These are phyloP conservation scores for Rostratula benghalensis DNA, from an alignment of 2,113 vertebrate species.

Conservation along the genomic window DNA sequence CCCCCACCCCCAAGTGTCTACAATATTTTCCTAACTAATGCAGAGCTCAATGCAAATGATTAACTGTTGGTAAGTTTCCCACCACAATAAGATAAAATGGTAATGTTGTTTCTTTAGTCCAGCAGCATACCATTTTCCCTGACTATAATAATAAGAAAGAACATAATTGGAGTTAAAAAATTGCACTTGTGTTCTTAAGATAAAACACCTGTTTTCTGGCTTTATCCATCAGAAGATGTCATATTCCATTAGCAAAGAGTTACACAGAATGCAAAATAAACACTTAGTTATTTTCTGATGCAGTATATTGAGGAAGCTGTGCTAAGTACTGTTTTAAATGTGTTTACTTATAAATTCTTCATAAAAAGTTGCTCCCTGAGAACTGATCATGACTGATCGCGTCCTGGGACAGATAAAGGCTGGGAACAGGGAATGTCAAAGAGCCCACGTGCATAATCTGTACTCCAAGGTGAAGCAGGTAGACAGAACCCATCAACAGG, in stretches of 20 bases:
- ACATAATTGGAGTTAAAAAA: background rate
- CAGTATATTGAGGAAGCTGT: background rate
- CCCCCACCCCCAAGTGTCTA: background rate
- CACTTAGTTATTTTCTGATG: background rate
- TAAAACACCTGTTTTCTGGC: background rate
- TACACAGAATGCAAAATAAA: background rate
- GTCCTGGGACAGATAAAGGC: background rate
- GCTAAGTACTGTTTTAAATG: background rate
- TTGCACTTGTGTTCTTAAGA: background rate
- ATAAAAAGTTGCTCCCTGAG: background rate
- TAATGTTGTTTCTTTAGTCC: background rate
- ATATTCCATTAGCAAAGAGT: background rate
- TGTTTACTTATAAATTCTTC: background rate
- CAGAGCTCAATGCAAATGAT: slow-evolving; percentile 5
- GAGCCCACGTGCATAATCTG: fast-evolving
- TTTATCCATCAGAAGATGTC: background rate
- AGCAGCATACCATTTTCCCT: background rate
- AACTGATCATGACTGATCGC: background rate
- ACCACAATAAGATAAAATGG: background rate
- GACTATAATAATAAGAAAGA: background rate
- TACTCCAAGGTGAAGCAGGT: background rate
- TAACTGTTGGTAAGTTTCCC: background rate
- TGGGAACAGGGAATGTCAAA: background rate
- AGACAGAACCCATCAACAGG: fast-evolving
- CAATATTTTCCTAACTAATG: background rate